Evolutionary conservation across 2,888 invertebrate species (phyloP).

Genomic region (Cephus spinipes): DNA sequence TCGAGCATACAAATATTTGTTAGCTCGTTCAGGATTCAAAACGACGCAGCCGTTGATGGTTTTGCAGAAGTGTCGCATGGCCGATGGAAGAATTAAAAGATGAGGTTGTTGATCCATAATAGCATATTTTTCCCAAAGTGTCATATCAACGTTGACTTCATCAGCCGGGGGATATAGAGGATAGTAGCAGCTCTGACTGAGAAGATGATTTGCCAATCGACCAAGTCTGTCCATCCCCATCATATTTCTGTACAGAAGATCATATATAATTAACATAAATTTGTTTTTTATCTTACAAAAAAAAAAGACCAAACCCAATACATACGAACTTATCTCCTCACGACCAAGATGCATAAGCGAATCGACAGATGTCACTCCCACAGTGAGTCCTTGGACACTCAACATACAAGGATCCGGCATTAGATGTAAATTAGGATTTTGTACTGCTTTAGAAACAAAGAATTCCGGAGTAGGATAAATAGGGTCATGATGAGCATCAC

Average conservation of each 20-base stretch:
- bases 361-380: conserved; percentile 87
- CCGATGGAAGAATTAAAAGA: conserved; percentile 85
- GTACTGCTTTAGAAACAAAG: conserved; percentile 65
- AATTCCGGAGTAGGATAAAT: conserved; percentile 89
- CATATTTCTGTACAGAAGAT: conserved; percentile 61
- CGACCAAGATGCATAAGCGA: conserved; percentile 84
- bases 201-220: conserved; percentile 79
- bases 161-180: conserved; percentile 82
- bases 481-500: conserved; percentile 82
- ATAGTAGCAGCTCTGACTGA: conserved; percentile 84
- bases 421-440: conserved; percentile 74
- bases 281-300: background rate
- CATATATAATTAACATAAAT: background rate
- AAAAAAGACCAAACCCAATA: conserved; percentile 18
- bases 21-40: conserved; percentile 87
- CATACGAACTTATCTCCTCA: conserved; percentile 82
- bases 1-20: conserved; percentile 83
- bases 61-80: conserved; percentile 84
- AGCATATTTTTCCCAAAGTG: conserved; percentile 79
- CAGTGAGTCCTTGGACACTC: conserved; percentile 79
- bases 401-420: conserved; percentile 86
- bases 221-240: conserved; percentile 76
- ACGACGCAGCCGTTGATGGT: conserved; percentile 82
- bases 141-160: conserved; percentile 77
- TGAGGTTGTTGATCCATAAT: conserved; percentile 82